Percentiles rank a stretch among this genome's conserved stretches.
phyloP scores from a whole-genome alignment of 2,888 invertebrate genomes.

The Crossocerus cetratus region DNA sequence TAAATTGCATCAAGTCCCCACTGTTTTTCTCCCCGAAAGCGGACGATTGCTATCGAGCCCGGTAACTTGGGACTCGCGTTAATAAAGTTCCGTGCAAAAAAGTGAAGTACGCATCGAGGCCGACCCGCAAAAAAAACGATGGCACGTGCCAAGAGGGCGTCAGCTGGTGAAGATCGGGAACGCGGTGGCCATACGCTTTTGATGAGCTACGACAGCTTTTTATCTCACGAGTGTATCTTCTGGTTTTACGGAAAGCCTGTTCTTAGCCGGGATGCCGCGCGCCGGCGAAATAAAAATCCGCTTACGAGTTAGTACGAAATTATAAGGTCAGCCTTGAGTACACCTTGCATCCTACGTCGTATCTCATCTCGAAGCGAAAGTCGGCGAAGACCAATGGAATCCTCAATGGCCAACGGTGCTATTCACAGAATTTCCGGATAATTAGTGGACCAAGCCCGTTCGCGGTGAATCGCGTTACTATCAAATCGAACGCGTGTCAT shows the following conservation, averaged over 20 bases:
- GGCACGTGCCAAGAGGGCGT: constrained; percentile 58
- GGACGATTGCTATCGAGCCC: constrained; percentile 32
- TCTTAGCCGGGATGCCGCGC: constrained; percentile 37
- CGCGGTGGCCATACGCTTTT: constrained; percentile 57
- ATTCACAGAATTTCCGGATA: no score
- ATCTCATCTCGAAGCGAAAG: no score
- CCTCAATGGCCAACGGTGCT: no score
- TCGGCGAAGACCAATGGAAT: no score
- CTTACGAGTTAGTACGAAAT: not conserved
- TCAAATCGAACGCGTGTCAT: constrained; percentile 16
- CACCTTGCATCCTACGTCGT: no score
- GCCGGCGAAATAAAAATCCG: constrained; percentile 31
- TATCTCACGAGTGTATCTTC: constrained; percentile 55
- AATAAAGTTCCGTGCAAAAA: constrained; percentile 34
- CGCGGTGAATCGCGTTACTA: no score
- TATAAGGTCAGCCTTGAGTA: no score
- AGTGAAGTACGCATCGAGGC: constrained; percentile 7
- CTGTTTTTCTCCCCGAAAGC: not conserved
- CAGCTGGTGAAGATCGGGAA: constrained; percentile 58
- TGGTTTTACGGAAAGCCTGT: constrained; percentile 35
- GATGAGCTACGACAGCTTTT: constrained; percentile 52
- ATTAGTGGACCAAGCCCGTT: no score
- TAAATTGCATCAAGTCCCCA: constrained; percentile 24
- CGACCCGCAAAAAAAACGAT: constrained; percentile 33
- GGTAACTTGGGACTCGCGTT: constrained; percentile 46